Evolutionary conservation across 2,888 invertebrate genomes (phyloP), one percentile per base, ranked within the genome.

Genomic region (Phengaris alcon): DNA sequence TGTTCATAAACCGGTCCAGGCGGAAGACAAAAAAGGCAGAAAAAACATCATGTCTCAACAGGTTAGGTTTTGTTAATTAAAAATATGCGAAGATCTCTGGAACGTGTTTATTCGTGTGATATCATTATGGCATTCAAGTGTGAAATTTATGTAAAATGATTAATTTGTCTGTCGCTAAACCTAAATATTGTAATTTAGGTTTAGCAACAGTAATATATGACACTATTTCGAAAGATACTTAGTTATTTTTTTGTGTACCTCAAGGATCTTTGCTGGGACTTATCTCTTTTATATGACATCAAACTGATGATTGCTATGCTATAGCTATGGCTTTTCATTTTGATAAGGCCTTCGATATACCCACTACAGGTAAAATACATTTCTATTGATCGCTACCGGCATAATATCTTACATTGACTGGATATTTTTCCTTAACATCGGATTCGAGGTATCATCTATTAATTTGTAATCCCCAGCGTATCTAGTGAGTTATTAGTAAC

Each of bases 31-130:
- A 69, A 69, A 69, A 48, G 6, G 35, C 35, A 35, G 7, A 46
- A 48, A 48, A 48, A 46, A 59, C 8, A 48, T n/a, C 69, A n/a
- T 69, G 15, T 15, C 48, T 48, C 46, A n/a, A 69, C 69, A 69
- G 46, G 69, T 46, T 48, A 15, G 69, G 69, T 69, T 69, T 69
- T 68, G 68, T 68, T 64, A 64, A 64, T 64, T 64, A 64, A 64
- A 64, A 7, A 48, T 48, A n/a, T n/a, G 64, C 64, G 64, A 64
- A 64, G 35, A 64, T 64, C 64, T 15, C 64, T 64, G 64, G 35
- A 64, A 64, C 64, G 64, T 13, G 64, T 35, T 52, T 52, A 12
- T 52, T 10, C 59, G 12, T 64, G 64, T 35, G 35, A 44, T 35
- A 22, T 15, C 12, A 64, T 9, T 44, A 64, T 6, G 35, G 35